Conservation (phyloP, 2,888 invertebrate genomes). For the Drosophila suboccidentalis region DNA sequence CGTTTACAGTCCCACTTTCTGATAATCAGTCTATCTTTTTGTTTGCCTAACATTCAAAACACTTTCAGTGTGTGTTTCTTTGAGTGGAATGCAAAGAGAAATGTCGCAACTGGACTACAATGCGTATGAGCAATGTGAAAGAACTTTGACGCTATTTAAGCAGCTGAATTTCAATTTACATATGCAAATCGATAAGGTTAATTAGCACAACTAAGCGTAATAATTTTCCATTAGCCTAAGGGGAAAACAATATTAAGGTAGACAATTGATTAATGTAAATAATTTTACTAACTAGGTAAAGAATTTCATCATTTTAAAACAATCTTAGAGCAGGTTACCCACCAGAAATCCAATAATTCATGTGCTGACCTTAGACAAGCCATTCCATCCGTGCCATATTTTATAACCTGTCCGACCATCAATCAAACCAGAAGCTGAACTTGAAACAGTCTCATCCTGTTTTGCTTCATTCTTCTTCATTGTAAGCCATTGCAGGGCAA, state of each 20-base stretch:
- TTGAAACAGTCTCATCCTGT: conserved; percentile 11
- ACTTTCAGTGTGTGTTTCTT: conserved; percentile 29
- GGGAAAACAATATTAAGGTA: not conserved
- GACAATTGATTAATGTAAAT: not conserved
- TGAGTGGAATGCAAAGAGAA: conserved; percentile 38
- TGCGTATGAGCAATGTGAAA: conserved; percentile 66
- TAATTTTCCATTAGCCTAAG: conserved; percentile 9
- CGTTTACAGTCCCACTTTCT: conserved; percentile 22
- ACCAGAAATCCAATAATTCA: not conserved
- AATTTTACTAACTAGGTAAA: not conserved
- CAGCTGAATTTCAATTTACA: conserved; percentile 10
- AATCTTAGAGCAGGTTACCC: conserved; percentile 7
- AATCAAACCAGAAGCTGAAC: conserved; percentile 38
- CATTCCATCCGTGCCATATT: conserved; percentile 35
- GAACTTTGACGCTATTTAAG: conserved; percentile 35
- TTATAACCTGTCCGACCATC: conserved; percentile 34
- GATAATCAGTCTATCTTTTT: conserved; percentile 37
- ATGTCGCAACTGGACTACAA: conserved; percentile 31
- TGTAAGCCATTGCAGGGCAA: conserved; percentile 18
- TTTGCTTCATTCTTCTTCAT: conserved; percentile 11
- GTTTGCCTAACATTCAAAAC: conserved; percentile 33
- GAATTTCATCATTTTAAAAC: not conserved
- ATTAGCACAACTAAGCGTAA: conserved; percentile 15
- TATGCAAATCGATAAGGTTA: conserved; percentile 11
- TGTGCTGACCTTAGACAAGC: conserved; percentile 16